phyloP scores from a whole-genome alignment of 2,888 invertebrate species.

The Mesorhabditis belari region DNA sequence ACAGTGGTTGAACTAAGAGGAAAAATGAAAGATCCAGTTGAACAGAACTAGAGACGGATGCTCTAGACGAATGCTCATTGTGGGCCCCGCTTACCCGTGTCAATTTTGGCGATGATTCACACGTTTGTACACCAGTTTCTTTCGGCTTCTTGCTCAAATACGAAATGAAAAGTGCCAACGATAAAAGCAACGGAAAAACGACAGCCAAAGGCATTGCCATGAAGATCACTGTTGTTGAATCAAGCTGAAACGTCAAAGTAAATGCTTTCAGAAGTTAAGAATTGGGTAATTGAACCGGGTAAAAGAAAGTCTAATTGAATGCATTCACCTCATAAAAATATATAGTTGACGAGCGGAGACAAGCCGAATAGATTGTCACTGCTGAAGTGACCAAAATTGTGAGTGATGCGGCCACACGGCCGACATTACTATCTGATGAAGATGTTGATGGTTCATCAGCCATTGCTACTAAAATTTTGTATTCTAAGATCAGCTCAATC shows the following conservation, averaged over 20 bases:
- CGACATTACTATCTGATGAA: too few relatives aligned
- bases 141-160: constrained; percentile 25
- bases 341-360: constrained; percentile 27
- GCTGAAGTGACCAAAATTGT: constrained; percentile 18
- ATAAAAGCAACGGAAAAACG: constrained; percentile 22
- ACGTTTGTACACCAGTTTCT: constrained; percentile 10
- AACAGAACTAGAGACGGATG: too few relatives aligned
- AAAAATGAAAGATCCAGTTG: too few relatives aligned
- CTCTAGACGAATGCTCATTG: too few relatives aligned
- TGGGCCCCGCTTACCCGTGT: too few relatives aligned
- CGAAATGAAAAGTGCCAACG: constrained; percentile 23
- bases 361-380: constrained; percentile 24
- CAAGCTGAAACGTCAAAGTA: constrained; percentile 20
- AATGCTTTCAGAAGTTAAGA: too few relatives aligned
- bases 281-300: not conserved
- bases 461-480: too few relatives aligned
- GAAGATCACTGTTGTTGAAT: constrained; percentile 24
- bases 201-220: constrained; percentile 20
- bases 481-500: too few relatives aligned
- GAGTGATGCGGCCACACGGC: constrained; percentile 20
- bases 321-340: constrained; percentile 38
- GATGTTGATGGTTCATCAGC: too few relatives aligned
- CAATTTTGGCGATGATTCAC: constrained; percentile 12
- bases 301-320: not conserved
- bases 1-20: too few relatives aligned